Evolutionary conservation across 2,113 vertebrate species (phyloP).

Genomic region (Antigone vipio): DNA sequence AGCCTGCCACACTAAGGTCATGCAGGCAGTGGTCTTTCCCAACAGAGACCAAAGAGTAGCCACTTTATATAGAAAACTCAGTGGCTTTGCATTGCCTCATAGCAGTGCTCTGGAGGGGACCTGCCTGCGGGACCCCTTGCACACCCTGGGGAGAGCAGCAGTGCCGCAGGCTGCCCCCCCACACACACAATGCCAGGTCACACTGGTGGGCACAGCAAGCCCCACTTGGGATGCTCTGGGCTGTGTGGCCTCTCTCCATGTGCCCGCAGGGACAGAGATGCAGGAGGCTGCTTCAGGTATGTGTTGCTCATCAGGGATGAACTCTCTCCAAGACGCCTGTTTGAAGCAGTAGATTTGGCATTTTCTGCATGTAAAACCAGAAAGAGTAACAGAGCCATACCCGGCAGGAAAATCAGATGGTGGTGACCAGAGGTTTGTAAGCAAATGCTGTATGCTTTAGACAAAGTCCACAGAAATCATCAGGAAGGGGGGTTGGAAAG

Average conservation of each 20-base stretch:
- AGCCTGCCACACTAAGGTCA: too few relatives aligned
- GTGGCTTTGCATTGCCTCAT: not conserved
- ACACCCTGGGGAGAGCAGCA: not conserved
- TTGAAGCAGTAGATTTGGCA: not conserved
- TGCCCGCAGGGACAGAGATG: not conserved
- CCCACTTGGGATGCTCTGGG: not conserved
- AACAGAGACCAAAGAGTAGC: not conserved
- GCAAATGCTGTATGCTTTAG: not conserved
- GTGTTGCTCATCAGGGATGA: not conserved
- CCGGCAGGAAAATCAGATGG: not conserved
- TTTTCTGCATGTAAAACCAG: not conserved
- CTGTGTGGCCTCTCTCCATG: not conserved
- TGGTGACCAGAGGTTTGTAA: not conserved
- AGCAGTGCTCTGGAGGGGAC: not conserved
- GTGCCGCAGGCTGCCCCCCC: not conserved
- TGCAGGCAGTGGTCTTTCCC: not conserved
- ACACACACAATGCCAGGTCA: not conserved
- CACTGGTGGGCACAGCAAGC: not conserved
- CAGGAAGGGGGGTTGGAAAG: rapidly evolving
- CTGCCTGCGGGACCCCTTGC: rapidly evolving
- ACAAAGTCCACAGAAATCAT: not conserved
- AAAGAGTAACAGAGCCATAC: not conserved
- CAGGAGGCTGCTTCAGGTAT: not conserved
- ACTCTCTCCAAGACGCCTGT: rapidly evolving
- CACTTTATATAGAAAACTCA: not conserved